These are phyloP conservation scores for Clarias laeviceps DNA, from an alignment of 2,797 vertebrate genomes.

Conservation along the genomic window DNA sequence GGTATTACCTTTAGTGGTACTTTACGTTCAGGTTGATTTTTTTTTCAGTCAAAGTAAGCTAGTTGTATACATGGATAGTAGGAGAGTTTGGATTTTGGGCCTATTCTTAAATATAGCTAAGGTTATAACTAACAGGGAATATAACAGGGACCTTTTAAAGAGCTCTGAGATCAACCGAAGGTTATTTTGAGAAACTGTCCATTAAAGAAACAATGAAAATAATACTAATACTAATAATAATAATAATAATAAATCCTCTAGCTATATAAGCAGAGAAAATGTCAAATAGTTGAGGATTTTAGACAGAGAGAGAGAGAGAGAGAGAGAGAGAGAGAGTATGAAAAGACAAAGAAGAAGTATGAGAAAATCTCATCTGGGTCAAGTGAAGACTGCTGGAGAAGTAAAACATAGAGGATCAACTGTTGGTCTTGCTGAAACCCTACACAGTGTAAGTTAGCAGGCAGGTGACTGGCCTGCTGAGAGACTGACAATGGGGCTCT, in stretches of 20 bases:
- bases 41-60: neutral
- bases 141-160: neutral
- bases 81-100: neutral
- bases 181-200: neutral
- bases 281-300: neutral
- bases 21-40: neutral
- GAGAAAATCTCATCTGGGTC: conserved; percentile 27
- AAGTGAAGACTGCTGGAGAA: conserved; percentile 25
- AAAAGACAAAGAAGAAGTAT: conserved; percentile 5
- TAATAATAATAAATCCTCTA: conserved; percentile 7
- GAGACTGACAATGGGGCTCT: conserved; percentile 53
- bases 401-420: conserved; percentile 37
- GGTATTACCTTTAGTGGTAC: neutral
- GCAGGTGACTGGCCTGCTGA: conserved; percentile 39
- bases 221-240: neutral
- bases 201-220: neutral
- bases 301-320: conserved; percentile 19
- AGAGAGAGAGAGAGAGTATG: neutral
- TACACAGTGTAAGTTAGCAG: conserved; percentile 42
- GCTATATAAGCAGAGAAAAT: conserved; percentile 5
- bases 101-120: neutral
- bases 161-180: neutral
- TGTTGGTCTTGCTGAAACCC: conserved; percentile 44
- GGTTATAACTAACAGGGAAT: too few species aligned
- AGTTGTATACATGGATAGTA: neutral